These are phyloP conservation scores for Propithecus coquereli DNA, from an alignment of 2,113 vertebrate species.

Conservation along the genomic window DNA sequence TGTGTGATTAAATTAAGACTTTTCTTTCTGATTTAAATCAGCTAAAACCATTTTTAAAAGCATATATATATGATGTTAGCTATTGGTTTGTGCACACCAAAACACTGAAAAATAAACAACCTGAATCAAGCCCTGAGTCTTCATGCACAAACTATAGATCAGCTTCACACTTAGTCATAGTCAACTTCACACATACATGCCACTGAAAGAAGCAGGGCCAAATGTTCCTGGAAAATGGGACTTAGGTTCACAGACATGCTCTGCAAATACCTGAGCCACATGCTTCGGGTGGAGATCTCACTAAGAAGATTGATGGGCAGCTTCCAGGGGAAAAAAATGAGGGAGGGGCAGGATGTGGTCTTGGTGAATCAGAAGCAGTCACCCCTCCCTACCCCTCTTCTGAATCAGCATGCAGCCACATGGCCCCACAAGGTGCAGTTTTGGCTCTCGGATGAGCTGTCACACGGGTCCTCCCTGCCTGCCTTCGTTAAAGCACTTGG, in stretches of 20 bases:
- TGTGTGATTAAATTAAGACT: neutral
- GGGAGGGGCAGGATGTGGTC: conserved; percentile 76
- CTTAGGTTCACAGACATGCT: conserved; percentile 5
- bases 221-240: conserved; percentile 54
- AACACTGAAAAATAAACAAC: neutral
- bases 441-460: conserved; percentile 52
- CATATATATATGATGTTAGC: neutral
- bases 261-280: conserved; percentile 42
- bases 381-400: conserved; percentile 9
- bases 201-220: neutral
- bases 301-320: conserved; percentile 20
- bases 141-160: neutral
- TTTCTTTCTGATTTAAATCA: conserved; percentile 16
- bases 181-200: neutral
- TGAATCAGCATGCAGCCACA: conserved; percentile 68
- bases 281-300: neutral
- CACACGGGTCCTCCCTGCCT: neutral
- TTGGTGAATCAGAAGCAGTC: conserved; percentile 60
- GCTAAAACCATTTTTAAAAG: neutral
- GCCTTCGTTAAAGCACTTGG: conserved; percentile 15
- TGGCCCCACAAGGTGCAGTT: neutral
- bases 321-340: conserved; percentile 58
- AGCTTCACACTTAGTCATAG: conserved; percentile 49
- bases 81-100: neutral
- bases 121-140: neutral